phyloP scores from a whole-genome alignment of 1,140 invertebrate genomes.

The Anoplophora glabripennis region DNA sequence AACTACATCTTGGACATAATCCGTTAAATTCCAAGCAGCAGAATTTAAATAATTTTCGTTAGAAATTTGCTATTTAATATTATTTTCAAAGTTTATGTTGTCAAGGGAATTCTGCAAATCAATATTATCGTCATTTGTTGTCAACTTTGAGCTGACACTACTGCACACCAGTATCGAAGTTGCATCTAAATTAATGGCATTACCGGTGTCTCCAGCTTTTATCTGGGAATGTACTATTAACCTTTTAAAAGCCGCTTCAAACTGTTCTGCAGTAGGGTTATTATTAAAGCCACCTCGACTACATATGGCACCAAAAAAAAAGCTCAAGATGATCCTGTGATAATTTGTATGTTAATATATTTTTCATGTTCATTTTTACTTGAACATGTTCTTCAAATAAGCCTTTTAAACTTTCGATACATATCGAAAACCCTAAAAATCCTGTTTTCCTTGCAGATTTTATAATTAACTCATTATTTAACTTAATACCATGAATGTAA shows the following conservation, averaged over 20 bases:
- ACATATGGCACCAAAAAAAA: conserved; percentile 43
- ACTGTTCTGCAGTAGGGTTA: conserved; percentile 44
- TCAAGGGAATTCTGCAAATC: conserved; percentile 4
- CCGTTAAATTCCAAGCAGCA: too few relatives aligned
- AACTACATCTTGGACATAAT: conserved; percentile 21
- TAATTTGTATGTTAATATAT: conserved; percentile 45
- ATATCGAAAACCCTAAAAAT: conserved; percentile 41
- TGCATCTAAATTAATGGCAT: conserved; percentile 12
- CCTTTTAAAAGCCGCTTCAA: conserved; percentile 33
- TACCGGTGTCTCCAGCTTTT: conserved; percentile 7
- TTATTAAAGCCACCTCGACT: conserved; percentile 42
- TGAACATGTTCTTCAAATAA: conserved; percentile 36
- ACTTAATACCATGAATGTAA: conserved; percentile 27
- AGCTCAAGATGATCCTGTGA: conserved; percentile 48
- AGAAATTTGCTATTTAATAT: conserved; percentile 5
- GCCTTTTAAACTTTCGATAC: conserved; percentile 26
- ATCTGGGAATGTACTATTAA: conserved; percentile 22
- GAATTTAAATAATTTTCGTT: conserved; percentile 11
- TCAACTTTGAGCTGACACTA: not conserved
- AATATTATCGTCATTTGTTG: not conserved
- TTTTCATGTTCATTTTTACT: conserved; percentile 24
- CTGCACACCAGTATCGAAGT: conserved; percentile 14
- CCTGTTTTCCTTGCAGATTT: conserved; percentile 30
- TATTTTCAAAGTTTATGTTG: not conserved
- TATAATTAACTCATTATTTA: conserved; percentile 12